Base-by-base conservation (phyloP, 2,888 invertebrate species). In the Philereme transversata region DNA sequence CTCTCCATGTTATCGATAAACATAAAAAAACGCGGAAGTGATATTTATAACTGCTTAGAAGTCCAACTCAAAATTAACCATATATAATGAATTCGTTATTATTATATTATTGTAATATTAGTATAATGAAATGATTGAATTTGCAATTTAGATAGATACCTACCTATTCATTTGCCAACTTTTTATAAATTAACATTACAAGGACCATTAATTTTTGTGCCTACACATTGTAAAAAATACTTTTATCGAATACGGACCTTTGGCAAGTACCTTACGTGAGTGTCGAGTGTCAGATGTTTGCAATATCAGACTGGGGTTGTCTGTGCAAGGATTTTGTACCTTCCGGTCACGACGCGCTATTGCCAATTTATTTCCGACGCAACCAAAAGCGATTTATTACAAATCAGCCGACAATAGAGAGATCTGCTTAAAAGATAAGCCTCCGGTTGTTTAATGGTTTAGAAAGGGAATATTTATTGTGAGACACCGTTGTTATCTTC, bases 321-420 rank as follows among this genome's bases (percentile, higher is more conserved):
- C 69, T 67, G 61, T 67, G 64, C 81, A 81, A 80, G 81, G 79
- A 79, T 79, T 74, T 60, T 56, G 45, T 60, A 64, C 72, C 77
- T 84, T 84, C 85, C 84, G 85, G 84, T 82, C 84, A 83, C 81
- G 83, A 80, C 70, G 67, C 66, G 64, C 68, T 70, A 48, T 67
- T 61, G 72, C 68, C 65, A 73, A 73, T 77, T 78, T 72, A 79
- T 82, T 82, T 81, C 82, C 82, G 79, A 77, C 71, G 64, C 48
- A 64, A 69, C 70, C 74, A 62, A 64, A 22, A 60, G 68, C 67
- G 55, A 74, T 77, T 74, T 80, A 79, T 75, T 75, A 73, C 71
- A 70, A 74, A 71, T 72, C 57, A 69, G 62, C 51, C 64, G 46
- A 74, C 64, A 73, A 70, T 70, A 70, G 70, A 68, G 69, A 67